Evolutionary conservation across 2,888 invertebrate genomes (phyloP).

Genomic region (Xiphydria camelus): DNA sequence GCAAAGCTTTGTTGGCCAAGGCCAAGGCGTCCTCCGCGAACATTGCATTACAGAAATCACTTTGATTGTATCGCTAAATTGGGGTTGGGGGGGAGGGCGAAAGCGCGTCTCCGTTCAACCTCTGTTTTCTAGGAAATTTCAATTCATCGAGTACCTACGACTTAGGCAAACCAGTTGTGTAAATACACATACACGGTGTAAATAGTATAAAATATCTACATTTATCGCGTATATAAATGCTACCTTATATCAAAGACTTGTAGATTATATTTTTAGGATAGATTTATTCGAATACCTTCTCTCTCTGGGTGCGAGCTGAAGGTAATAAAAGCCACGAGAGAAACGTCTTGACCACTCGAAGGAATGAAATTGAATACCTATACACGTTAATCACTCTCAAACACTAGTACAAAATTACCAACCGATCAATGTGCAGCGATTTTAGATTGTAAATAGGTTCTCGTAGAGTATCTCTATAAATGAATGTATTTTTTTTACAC

Average conservation of each 20-base stretch:
- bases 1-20: no score
- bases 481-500: not conserved
- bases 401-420: slow-evolving; percentile 37
- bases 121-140: not conserved
- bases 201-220: slow-evolving; percentile 14
- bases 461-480: not conserved
- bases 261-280: slow-evolving; percentile 40
- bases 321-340: no score
- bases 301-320: no score
- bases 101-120: no score
- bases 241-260: slow-evolving; percentile 37
- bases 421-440: slow-evolving; percentile 24
- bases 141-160: slow-evolving; percentile 6
- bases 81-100: no score
- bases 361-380: no score
- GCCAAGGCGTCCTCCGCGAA: no score
- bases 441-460: slow-evolving; percentile 7
- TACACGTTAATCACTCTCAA: slow-evolving; percentile 23
- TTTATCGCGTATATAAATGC: slow-evolving; percentile 21
- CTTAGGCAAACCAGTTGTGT: slow-evolving; percentile 20
- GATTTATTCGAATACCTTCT: no score
- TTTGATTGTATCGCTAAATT: no score
- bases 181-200: slow-evolving; percentile 11
- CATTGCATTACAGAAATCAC: no score
- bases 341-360: no score